Conservation (phyloP, 2,113 vertebrate species). For the Eidolon helvum region DNA sequence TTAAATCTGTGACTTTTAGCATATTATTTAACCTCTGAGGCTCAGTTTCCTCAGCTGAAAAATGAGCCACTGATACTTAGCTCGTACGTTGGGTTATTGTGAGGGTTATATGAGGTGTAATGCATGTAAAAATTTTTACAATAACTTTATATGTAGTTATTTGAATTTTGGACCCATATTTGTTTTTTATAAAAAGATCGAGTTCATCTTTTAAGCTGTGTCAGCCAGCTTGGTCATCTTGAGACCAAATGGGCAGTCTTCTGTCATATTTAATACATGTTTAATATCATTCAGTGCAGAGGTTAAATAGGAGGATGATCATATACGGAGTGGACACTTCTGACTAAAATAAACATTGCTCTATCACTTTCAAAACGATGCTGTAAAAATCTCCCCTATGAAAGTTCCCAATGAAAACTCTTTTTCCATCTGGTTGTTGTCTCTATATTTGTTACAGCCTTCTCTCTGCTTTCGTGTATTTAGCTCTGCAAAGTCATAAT, state of each 20-base stretch:
- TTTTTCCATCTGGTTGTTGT: not conserved
- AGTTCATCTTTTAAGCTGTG: not conserved
- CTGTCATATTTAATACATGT: not conserved
- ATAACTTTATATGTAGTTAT: not conserved
- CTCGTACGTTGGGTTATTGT: not conserved
- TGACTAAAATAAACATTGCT: not conserved
- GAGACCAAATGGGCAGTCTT: not conserved
- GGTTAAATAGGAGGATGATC: not conserved
- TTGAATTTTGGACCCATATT: not conserved
- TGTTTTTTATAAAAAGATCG: not conserved
- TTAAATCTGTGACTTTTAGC: not conserved
- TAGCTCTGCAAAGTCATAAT: not conserved
- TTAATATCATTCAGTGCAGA: not conserved
- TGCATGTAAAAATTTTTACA: not conserved
- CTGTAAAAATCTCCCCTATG: not conserved
- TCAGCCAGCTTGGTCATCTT: not conserved
- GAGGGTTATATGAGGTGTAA: not conserved
- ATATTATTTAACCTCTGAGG: not conserved
- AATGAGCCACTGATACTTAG: not conserved
- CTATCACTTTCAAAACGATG: not conserved
- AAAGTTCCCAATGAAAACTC: not conserved
- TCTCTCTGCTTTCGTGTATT: not conserved
- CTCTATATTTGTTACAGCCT: not conserved
- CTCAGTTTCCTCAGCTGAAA: constrained; percentile 19
- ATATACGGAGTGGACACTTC: not conserved